phyloP scores from a whole-genome alignment of 2,888 invertebrate genomes.

The Microctonus brassicae region DNA sequence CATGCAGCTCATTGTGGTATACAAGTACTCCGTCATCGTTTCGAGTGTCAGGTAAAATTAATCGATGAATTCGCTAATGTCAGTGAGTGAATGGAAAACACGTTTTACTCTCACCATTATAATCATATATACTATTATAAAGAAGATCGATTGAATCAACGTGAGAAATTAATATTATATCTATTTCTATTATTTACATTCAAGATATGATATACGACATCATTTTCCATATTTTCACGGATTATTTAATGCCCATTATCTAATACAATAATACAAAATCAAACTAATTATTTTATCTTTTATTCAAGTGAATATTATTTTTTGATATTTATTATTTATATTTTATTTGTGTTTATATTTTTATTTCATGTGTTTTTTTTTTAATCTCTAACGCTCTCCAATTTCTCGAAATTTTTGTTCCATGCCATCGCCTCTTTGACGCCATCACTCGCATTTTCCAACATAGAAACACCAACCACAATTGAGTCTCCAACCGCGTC shows the following conservation, averaged over 20 bases:
- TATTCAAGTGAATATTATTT: too few species aligned
- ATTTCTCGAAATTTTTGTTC: constrained; percentile 27
- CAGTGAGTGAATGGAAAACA: constrained; percentile 25
- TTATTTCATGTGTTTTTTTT: neutral
- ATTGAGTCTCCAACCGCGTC: constrained; percentile 26
- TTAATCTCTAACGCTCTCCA: constrained; percentile 9
- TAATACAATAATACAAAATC: too few species aligned
- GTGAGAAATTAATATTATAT: neutral
- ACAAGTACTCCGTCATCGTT: constrained; percentile 31
- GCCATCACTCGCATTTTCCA: constrained; percentile 19
- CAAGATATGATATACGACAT: neutral
- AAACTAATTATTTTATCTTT: neutral
- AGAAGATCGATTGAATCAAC: constrained; percentile 25
- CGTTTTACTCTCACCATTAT: neutral
- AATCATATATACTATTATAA: neutral
- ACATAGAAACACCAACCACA: constrained; percentile 28
- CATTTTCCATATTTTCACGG: too few species aligned
- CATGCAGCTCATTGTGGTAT: constrained; percentile 38
- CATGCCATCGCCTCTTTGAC: constrained; percentile 17
- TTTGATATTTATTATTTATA: neutral
- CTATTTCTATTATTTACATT: neutral
- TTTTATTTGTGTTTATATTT: neutral
- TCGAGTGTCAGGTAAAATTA: constrained; percentile 33
- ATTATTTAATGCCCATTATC: too few species aligned
- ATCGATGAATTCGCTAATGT: constrained; percentile 22